Evolutionary conservation across 2,888 invertebrate genomes (phyloP), one percentile per base, ranked within the genome.

Genomic region (Oligia latruncula): DNA sequence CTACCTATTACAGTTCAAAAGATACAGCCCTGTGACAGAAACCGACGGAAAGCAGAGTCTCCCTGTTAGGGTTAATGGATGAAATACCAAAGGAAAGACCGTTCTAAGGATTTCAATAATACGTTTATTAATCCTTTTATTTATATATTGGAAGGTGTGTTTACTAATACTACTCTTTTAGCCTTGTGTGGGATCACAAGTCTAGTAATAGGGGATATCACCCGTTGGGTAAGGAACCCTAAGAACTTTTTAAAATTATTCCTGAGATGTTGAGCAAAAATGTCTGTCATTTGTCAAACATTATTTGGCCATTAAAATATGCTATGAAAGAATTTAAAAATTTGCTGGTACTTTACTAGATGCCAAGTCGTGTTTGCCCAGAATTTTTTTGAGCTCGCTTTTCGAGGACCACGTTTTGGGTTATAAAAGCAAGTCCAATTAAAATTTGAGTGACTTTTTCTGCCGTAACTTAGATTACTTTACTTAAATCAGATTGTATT

Each of bases 251-350:
- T 62, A 52, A 35, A 60, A 52, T 60, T 52, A 60, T 81, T 52
- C 52, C 46, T 66, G 20, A 70, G 1, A 35, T 35, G 43, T n/a
- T 52, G 0, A 71, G 5, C 20, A 2, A 66, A 70, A 60, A n/a
- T 46, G 65, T 23, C 43, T 52, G 4, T 77, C 70, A 60, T 65
- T 83, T 83, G 43, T 81, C 65, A 71, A 35, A 60, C 62, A 77
- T 5, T 43, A 66, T 76, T 76, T n/a, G 3, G n/a, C 17, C 65
- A 6, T 60, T 77, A 60, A 46, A 70, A 64, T 65, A 13, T 43
- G 58, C 35, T 62, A 15, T 55, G 13, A 74, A 74, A 67, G 43
- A 74, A 80, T 60, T 80, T 20, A 8, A 52, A 60, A 60, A 49
- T 29, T 11, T 9, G 6, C 49, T 49, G 29, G 20, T 15, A 9